phyloP scores from a whole-genome alignment of 2,797 vertebrate species.

The Anomalospiza imberbis region DNA sequence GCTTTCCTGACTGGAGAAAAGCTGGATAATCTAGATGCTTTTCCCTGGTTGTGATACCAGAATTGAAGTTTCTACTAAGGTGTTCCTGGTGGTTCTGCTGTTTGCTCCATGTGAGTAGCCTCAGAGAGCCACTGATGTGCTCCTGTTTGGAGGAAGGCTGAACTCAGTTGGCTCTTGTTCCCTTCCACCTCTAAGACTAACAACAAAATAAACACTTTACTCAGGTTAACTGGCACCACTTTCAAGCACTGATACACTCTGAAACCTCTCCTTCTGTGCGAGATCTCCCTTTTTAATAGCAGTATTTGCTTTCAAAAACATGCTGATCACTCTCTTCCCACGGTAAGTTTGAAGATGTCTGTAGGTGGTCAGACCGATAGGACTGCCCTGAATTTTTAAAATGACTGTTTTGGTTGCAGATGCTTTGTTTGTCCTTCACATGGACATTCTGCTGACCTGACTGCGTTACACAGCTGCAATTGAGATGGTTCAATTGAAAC shows the following conservation, averaged over 20 bases:
- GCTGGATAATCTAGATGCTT: not conserved
- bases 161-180: not conserved
- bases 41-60: not conserved
- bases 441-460: not conserved
- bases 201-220: not conserved
- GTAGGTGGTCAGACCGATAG: not conserved
- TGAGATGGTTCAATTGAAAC: not conserved
- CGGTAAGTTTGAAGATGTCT: not conserved
- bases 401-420: not conserved
- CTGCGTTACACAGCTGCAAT: not conserved
- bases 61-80: not conserved
- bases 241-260: not conserved
- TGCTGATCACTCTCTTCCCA: not conserved
- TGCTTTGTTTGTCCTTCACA: not conserved
- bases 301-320: not conserved
- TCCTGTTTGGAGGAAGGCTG: not conserved
- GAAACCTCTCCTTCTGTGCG: not conserved
- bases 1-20: not conserved
- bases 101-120: not conserved
- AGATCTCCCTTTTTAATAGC: not conserved
- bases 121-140: not conserved
- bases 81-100: not conserved
- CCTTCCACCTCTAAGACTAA: not conserved
- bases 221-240: not conserved
- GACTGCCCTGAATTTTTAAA: not conserved